Evolutionary conservation across 2,888 invertebrate species (phyloP).

Genomic region (Perithous albicinctus): DNA sequence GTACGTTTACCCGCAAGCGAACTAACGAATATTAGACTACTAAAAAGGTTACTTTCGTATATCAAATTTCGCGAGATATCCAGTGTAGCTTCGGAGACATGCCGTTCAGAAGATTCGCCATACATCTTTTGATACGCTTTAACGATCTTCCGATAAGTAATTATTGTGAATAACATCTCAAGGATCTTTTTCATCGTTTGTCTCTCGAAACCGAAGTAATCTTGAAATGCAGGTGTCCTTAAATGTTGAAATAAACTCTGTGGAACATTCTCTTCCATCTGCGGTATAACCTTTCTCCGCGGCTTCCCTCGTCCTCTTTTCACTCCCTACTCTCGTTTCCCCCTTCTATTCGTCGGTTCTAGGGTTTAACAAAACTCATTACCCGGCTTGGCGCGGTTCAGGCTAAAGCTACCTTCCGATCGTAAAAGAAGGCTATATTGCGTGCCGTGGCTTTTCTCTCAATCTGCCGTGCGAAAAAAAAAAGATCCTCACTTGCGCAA

Average conservation of each 20-base stretch:
- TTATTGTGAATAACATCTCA: background rate
- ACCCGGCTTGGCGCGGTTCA: constrained; percentile 42
- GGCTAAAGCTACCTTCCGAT: constrained; percentile 54
- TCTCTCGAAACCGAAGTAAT: constrained; percentile 10
- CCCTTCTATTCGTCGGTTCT: constrained; percentile 13
- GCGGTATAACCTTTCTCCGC: constrained; percentile 18
- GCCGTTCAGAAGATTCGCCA: background rate
- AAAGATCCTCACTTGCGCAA: background rate
- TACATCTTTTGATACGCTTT: constrained; percentile 6
- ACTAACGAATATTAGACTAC: too few species aligned
- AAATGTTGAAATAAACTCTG: constrained; percentile 8
- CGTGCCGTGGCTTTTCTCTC: constrained; percentile 51
- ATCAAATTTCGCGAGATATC: too few species aligned
- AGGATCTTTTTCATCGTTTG: constrained; percentile 19
- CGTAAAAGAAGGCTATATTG: constrained; percentile 65
- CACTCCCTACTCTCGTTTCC: constrained; percentile 18
- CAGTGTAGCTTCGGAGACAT: background rate
- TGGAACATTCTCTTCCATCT: constrained; percentile 41
- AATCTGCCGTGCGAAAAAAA: constrained; percentile 36
- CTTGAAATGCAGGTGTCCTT: constrained; percentile 23
- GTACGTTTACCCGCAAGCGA: too few species aligned
- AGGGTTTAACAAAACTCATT: constrained; percentile 54
- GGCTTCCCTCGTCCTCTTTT: constrained; percentile 13
- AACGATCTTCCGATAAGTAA: background rate
- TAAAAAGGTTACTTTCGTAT: too few species aligned